phyloP scores from a whole-genome alignment of 2,797 vertebrate genomes.

The Loriculus beryllinus region DNA sequence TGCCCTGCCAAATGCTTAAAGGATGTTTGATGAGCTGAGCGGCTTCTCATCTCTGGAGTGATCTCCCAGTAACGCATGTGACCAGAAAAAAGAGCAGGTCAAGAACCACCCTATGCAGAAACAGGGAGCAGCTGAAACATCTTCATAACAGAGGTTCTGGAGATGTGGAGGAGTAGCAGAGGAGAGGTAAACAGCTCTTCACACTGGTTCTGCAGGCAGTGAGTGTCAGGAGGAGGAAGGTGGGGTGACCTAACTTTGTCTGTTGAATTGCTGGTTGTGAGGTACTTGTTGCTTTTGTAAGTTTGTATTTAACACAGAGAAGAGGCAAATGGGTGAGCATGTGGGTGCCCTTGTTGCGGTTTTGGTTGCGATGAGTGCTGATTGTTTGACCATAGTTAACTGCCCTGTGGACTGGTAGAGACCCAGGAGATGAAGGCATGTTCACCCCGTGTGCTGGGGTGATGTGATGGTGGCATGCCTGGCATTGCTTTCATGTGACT shows the following conservation, averaged over 20 bases:
- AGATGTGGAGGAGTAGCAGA: background rate
- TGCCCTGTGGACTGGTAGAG: rapidly evolving
- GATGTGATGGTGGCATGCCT: rapidly evolving
- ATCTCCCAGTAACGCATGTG: rapidly evolving
- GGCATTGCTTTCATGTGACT: background rate
- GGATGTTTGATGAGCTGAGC: background rate
- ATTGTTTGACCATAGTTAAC: background rate
- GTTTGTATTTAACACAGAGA: rapidly evolving
- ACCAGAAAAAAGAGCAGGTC: rapidly evolving
- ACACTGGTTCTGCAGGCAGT: background rate
- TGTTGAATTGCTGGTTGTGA: background rate
- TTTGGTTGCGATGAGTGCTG: background rate
- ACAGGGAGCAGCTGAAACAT: background rate
- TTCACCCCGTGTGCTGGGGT: too few relatives aligned
- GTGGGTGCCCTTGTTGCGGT: background rate
- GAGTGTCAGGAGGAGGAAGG: background rate
- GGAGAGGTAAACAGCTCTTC: background rate
- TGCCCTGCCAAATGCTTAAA: background rate
- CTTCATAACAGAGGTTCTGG: background rate
- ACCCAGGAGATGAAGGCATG: background rate
- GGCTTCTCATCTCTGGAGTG: background rate
- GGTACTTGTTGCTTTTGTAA: background rate
- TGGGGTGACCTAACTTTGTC: background rate
- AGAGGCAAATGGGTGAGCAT: background rate
- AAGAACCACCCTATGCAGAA: background rate